Percentiles rank a stretch among this genome's conserved stretches.
phyloP scores from a whole-genome alignment of 2,888 invertebrate species.

The Nemotelus pantherinus region DNA sequence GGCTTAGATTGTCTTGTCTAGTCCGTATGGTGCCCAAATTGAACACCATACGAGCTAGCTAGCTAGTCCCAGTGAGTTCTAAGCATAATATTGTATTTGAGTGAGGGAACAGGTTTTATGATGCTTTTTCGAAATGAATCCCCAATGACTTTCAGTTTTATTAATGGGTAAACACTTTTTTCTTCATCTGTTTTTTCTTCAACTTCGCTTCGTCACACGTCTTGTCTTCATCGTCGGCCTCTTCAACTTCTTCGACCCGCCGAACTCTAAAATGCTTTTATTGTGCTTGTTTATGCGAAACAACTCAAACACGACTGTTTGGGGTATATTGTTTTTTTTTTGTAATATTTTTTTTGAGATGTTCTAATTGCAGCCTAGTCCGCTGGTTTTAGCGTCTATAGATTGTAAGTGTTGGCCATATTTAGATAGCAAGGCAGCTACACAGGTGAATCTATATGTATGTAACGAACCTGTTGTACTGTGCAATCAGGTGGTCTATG shows the following conservation, averaged over 20 bases:
- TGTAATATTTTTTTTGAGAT: background rate
- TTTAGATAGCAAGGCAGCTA: background rate
- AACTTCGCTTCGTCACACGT: too few relatives aligned
- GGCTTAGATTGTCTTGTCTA: conserved; percentile 35
- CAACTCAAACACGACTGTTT: background rate
- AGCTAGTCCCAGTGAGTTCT: background rate
- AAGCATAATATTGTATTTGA: background rate
- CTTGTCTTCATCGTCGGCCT: background rate
- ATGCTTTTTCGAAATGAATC: background rate
- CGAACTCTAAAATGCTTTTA: conserved; percentile 20
- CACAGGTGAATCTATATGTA: background rate
- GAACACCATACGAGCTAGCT: background rate
- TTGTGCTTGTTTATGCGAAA: conserved; percentile 34
- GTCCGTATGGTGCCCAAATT: conserved; percentile 21
- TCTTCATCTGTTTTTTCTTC: background rate
- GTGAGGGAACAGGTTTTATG: conserved; percentile 20
- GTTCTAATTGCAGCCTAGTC: conserved; percentile 31
- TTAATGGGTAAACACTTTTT: conserved; percentile 38
- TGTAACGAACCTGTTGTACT: too few relatives aligned
- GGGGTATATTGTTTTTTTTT: background rate
- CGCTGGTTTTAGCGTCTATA: too few relatives aligned
- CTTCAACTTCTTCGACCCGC: conserved; percentile 4
- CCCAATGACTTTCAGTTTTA: conserved; percentile 38
- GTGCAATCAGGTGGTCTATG: too few relatives aligned
- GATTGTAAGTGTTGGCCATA: too few relatives aligned